Evolutionary conservation across 2,888 invertebrate genomes (phyloP).

Genomic region (Sclerodermus sp.): DNA sequence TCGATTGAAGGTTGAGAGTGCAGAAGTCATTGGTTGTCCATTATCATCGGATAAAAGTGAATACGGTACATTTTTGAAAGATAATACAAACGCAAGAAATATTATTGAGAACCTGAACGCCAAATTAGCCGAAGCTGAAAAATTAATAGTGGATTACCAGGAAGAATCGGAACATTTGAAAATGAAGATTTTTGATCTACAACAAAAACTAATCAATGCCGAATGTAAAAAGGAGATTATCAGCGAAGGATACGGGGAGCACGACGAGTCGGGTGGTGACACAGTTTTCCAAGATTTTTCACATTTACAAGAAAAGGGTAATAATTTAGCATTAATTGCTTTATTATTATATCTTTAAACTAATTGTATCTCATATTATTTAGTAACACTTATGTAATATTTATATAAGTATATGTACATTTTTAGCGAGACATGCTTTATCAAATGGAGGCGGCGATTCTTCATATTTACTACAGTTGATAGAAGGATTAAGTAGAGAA

Average conservation of each 20-base stretch:
- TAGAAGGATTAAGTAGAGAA: constrained; percentile 66
- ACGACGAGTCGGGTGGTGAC: constrained; percentile 36
- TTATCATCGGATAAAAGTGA: constrained; percentile 10
- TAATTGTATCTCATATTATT: too few species aligned
- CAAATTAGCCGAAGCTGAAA: constrained; percentile 65
- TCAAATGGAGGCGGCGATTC: constrained; percentile 57
- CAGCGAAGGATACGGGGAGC: constrained; percentile 62
- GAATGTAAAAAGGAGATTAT: constrained; percentile 60
- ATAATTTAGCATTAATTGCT: neutral
- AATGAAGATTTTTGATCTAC: constrained; percentile 64
- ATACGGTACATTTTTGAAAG: constrained; percentile 9
- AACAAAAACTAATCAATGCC: constrained; percentile 55
- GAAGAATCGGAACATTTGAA: constrained; percentile 61
- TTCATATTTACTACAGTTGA: constrained; percentile 60
- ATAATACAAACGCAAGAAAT: constrained; percentile 5
- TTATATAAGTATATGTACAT: too few species aligned
- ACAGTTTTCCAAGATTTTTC: constrained; percentile 44
- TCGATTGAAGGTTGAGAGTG: constrained; percentile 70
- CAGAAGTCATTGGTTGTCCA: constrained; percentile 69
- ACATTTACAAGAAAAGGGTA: constrained; percentile 53
- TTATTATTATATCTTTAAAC: constrained; percentile 1
- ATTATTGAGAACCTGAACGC: constrained; percentile 54
- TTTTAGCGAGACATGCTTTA: constrained; percentile 56
- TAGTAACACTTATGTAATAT: too few species aligned
- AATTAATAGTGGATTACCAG: constrained; percentile 57